phyloP scores from a whole-genome alignment of 2,888 invertebrate genomes.

The Didymodactylos carnosus region DNA sequence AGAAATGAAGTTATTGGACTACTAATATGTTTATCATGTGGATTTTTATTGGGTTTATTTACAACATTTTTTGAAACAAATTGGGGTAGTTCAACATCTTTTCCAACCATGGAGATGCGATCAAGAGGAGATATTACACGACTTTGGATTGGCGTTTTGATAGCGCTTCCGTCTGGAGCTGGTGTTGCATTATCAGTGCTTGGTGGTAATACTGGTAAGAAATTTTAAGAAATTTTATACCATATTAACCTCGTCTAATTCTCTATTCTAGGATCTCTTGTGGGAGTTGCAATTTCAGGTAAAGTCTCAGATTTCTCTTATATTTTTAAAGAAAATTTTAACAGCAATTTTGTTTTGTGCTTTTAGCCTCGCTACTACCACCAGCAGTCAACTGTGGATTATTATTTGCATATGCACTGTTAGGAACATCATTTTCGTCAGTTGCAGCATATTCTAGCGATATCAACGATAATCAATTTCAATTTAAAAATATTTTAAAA shows the following conservation, averaged over 20 bases:
- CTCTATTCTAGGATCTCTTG: constrained; percentile 45
- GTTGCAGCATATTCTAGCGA: background rate
- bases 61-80: constrained; percentile 29
- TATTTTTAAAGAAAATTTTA: constrained; percentile 38
- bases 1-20: constrained; percentile 49
- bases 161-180: constrained; percentile 57
- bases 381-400: constrained; percentile 41
- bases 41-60: constrained; percentile 20
- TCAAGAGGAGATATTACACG: constrained; percentile 44
- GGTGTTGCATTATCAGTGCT: constrained; percentile 55
- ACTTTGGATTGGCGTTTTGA: constrained; percentile 49
- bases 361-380: background rate
- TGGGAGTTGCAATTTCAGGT: background rate
- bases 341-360: constrained; percentile 23
- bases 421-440: background rate
- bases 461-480: background rate
- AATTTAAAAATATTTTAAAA: background rate
- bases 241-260: no score
- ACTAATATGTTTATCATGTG: constrained; percentile 46
- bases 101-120: constrained; percentile 13
- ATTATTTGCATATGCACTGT: background rate
- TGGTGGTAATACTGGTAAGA: constrained; percentile 49
- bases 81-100: background rate
- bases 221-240: no score
- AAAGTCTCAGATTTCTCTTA: no score